phyloP scores from a whole-genome alignment of 2,888 invertebrate genomes.

The Scaptomyza polygonia region DNA sequence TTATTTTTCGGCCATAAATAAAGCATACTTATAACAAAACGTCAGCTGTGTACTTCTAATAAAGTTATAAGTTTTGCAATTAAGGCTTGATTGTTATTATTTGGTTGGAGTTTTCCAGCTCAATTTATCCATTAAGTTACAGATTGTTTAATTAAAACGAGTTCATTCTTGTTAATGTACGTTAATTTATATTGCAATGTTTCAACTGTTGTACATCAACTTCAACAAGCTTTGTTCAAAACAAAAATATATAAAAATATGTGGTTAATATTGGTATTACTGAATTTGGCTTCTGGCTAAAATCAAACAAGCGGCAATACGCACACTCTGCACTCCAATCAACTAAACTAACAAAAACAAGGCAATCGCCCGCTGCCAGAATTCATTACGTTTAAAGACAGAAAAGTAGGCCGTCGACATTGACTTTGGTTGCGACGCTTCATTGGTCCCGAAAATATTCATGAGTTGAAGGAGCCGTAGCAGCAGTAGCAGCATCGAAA shows the following conservation, averaged over 20 bases:
- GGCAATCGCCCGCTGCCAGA: slow-evolving; percentile 37
- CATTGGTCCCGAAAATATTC: slow-evolving; percentile 55
- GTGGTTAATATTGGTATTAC: slow-evolving; percentile 39
- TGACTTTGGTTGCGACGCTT: slow-evolving; percentile 33
- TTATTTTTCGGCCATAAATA: too few relatives aligned
- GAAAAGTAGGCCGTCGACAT: slow-evolving; percentile 12
- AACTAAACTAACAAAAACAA: slow-evolving; percentile 60
- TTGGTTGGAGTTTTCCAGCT: too few relatives aligned
- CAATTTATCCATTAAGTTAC: too few relatives aligned
- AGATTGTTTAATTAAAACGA: too few relatives aligned
- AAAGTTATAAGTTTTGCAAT: too few relatives aligned
- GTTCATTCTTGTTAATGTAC: too few relatives aligned
- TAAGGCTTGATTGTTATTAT: too few relatives aligned
- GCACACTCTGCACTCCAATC: slow-evolving; percentile 54
- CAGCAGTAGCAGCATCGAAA: slow-evolving; percentile 16
- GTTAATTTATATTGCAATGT: too few relatives aligned
- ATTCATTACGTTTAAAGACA: slow-evolving; percentile 52
- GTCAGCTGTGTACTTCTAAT: too few relatives aligned
- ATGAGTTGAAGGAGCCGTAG: slow-evolving; percentile 38
- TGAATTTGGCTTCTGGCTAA: slow-evolving; percentile 47
- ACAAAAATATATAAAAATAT: not conserved
- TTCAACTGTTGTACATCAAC: too few relatives aligned
- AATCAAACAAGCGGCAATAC: slow-evolving; percentile 34
- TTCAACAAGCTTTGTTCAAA: too few relatives aligned
- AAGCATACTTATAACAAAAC: too few relatives aligned